Base-by-base conservation (phyloP, 2,888 invertebrate species). In the Lepidonotus clava region DNA sequence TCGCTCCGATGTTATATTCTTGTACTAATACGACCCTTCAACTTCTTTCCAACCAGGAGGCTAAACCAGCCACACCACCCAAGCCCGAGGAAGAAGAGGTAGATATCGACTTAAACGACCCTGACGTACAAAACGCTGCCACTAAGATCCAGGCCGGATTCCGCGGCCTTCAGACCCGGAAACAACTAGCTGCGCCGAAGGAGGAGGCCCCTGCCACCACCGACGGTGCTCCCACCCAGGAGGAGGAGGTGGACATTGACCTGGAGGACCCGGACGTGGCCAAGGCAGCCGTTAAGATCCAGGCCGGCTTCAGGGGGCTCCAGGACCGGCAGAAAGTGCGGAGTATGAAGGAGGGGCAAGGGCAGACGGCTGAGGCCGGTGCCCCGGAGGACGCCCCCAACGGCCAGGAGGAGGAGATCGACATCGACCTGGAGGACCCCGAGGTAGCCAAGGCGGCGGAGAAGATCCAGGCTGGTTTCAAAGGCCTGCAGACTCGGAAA, bases 341-440 rank as follows among this genome's bases (percentile, higher is more conserved):
- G 56, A 28, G 56, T 0, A 51, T 83, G 53, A 83, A 56, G 36
- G 83, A 56, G 80, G 61, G 89, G 91, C 41, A 80, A 87, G 46
- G 84, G 51, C n/a, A 84, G 88, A 24, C 87, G 83, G 87, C 87
- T 36, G 80, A 85, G 84, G 76, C 40, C 6, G 24, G 2, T 40
- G 80, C 24, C 40, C 2, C 34, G 18, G 71, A 6, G 34, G 71
- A 11, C 2, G 84, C 41, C 87, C 91, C 38, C 46, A 86, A 28
- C 80, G 71, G 18, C 36, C 87, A 84, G 80, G 90, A 91, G 86
- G 92, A 92, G 80, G 90, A 91, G 86, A 89, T 92, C 34, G 93
- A 93, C 89, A 92, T 93, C 88, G 93, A 94, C 88, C 90, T 93
- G 40, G 90, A 90, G 84, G 93, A 93, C 83, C 92, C 93, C 11